These are phyloP conservation scores for Sakesphorus luctuosus DNA, from an alignment of 2,113 vertebrate genomes.

Conservation along the genomic window DNA sequence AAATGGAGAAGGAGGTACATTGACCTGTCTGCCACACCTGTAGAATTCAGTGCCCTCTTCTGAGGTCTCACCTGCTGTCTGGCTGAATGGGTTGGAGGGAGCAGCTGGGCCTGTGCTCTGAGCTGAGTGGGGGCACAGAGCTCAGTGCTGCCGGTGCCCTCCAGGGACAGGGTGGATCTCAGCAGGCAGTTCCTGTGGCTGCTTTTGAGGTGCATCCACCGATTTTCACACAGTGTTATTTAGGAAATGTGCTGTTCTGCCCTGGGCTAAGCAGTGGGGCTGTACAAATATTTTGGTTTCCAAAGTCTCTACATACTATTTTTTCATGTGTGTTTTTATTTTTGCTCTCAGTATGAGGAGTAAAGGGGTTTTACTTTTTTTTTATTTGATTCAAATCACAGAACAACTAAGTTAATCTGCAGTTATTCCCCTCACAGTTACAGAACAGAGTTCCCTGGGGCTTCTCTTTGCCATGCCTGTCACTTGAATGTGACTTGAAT, in stretches of 20 bases:
- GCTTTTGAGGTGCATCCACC: background rate
- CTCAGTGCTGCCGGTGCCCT: background rate
- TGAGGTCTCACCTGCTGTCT: background rate
- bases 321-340: background rate
- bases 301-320: background rate
- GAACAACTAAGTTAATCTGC: background rate
- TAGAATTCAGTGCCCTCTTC: background rate
- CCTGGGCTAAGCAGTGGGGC: background rate
- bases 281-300: background rate
- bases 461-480: background rate
- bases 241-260: background rate
- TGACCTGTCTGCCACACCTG: background rate
- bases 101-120: background rate
- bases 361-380: background rate
- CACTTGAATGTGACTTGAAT: background rate
- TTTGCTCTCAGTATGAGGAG: background rate
- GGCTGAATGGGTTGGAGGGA: background rate
- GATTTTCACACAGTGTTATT: background rate
- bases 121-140: background rate
- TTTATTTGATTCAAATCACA: background rate
- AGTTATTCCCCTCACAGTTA: background rate
- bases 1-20: constrained; percentile 90
- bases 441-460: background rate
- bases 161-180: background rate
- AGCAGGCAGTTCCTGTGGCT: background rate